Evolutionary conservation across 2,113 vertebrate genomes (phyloP), one percentile per base, ranked within the genome.

Genomic region (Mohoua ochrocephala): DNA sequence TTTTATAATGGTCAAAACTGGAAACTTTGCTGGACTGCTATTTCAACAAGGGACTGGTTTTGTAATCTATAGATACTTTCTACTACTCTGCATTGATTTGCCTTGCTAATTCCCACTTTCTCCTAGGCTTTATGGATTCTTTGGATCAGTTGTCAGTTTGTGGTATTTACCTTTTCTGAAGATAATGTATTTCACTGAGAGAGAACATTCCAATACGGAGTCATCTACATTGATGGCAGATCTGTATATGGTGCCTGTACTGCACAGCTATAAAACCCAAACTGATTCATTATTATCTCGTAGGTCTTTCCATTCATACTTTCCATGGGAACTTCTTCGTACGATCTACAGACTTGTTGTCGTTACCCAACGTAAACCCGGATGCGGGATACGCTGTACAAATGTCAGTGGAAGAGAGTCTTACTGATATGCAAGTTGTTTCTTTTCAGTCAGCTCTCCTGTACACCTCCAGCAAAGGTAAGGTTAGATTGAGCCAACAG

Each of bases 241-340:
- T 80, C 23, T 68, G 7, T 49, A 11, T 60, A 7, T 10, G 15
- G 12, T 70, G 17, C 27, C 59, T 56, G 49, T 33, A 20, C 19
- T 87, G 76, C 67, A 30, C 2, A 4, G 39, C 68, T 69, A 0
- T 9, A 53, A 53, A 76, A 26, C 13, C 9, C 44, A 53, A n/a
- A 65, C 1, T 28, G 31, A 64, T 27, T 41, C 6, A 10, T 47
- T 35, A 75, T 93, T 56, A 50, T 44, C 96, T 87, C 63, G 4
- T 81, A 99, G 99, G 99, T 94, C 98, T 99, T 95, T 99, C 99
- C 97, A 99, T 99, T 97, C 99, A 99, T 93, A 99, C 99, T 63
- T 99, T 99, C 98, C 99, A 99, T n/a, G 99, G 99, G 45, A 99
- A 99, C 98, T 99, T 99, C 98, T 99, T 99, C 10, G 99, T 99